A percentile compares a stretch with the other conserved stretches of the same genome.
phyloP scores from a whole-genome alignment of 2,888 invertebrate genomes.

The Andrena bucephala region DNA sequence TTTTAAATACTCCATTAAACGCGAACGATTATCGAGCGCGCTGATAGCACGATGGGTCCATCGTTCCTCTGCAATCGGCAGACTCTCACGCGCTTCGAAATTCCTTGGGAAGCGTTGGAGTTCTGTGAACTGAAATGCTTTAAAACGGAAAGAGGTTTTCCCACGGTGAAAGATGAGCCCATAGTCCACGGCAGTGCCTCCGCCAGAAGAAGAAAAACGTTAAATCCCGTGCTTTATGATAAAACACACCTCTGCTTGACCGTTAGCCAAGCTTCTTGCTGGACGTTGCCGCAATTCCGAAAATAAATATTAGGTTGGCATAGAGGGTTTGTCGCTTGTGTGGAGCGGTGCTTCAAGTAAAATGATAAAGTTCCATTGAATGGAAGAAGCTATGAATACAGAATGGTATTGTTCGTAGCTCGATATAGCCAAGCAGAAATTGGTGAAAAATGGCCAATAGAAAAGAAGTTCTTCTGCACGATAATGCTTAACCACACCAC shows the following conservation, averaged over 20 bases:
- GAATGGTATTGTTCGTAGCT: too few relatives aligned
- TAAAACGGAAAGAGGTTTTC: background rate
- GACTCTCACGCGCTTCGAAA: background rate
- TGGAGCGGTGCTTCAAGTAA: too few relatives aligned
- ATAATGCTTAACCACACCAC: too few relatives aligned
- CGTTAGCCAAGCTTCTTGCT: background rate
- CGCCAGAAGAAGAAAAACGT: background rate
- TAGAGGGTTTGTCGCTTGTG: too few relatives aligned
- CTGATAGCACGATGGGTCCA: background rate
- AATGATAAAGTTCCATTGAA: too few relatives aligned
- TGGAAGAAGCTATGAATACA: too few relatives aligned
- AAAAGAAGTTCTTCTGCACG: too few relatives aligned
- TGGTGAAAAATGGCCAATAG: too few relatives aligned
- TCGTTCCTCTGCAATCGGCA: background rate
- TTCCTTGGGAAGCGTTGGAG: background rate
- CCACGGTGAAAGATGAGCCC: too few relatives aligned
- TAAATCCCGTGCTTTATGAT: background rate
- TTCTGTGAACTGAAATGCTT: background rate
- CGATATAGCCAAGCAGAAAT: too few relatives aligned
- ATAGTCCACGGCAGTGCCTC: background rate
- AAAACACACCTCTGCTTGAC: background rate
- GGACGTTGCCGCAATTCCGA: background rate
- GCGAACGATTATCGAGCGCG: constrained; percentile 2
- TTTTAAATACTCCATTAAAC: constrained; percentile 14
- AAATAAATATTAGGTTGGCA: constrained; percentile 3